Conservation (phyloP, 2,113 vertebrate genomes). For the Ophthalmotilapia sp. region DNA sequence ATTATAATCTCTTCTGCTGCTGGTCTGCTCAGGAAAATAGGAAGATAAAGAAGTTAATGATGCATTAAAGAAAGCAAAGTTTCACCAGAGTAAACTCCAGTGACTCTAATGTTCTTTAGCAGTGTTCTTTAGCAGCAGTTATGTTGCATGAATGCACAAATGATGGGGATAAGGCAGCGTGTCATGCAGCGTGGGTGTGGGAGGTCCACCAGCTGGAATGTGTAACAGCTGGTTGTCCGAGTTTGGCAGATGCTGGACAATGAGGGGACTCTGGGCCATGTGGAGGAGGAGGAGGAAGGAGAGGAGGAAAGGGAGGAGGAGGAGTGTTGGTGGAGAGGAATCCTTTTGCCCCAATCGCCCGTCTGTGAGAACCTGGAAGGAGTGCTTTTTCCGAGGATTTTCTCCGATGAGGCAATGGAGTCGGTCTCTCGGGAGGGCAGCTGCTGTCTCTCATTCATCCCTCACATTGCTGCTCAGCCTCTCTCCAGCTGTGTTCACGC, state of each 20-base stretch:
- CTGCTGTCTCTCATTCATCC: conserved; percentile 32
- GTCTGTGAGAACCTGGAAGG: conserved; percentile 55
- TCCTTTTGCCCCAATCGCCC: neutral
- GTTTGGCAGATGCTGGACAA: conserved; percentile 37
- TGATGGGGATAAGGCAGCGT: neutral
- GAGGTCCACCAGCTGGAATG: conserved; percentile 56
- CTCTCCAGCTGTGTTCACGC: neutral
- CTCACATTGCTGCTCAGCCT: neutral
- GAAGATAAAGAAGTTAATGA: neutral
- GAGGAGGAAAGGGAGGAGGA: neutral
- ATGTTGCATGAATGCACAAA: neutral
- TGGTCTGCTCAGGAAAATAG: neutral
- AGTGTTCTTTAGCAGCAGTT: neutral
- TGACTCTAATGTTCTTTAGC: neutral
- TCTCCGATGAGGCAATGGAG: conserved; percentile 36
- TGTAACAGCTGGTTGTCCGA: conserved; percentile 52
- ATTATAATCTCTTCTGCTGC: neutral
- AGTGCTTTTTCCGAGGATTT: conserved; percentile 36
- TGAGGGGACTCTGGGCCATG: conserved; percentile 18
- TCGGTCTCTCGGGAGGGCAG: neutral
- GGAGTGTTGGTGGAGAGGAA: neutral
- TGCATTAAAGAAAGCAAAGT: neutral
- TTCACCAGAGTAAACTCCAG: neutral
- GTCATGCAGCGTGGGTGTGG: conserved; percentile 40
- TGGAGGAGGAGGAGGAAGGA: conserved; percentile 4